Evolutionary conservation across 2,797 vertebrate species (phyloP).

Genomic region (Crocodylus rhombifer): DNA sequence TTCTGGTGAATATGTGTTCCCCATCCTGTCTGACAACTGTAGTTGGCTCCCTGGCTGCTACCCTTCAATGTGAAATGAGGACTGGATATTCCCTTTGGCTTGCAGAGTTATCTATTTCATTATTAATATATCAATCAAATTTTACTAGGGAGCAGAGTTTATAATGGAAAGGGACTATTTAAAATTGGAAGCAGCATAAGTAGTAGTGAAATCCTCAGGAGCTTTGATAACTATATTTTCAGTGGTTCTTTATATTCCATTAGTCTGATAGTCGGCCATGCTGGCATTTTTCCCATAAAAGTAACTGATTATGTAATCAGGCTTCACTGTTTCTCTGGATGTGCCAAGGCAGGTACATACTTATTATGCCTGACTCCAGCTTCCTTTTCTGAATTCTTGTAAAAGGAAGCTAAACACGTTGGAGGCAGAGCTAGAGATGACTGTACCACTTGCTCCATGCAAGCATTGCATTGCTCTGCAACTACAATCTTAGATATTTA

Average conservation of each 20-base stretch:
- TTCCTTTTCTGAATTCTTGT: background rate
- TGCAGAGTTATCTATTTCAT: background rate
- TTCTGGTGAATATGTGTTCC: background rate
- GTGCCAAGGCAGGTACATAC: rapidly evolving
- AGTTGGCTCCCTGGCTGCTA: background rate
- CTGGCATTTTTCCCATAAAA: background rate
- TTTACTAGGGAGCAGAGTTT: conserved; percentile 25
- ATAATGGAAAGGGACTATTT: background rate
- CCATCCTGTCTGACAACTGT: rapidly evolving
- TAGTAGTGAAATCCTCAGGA: background rate
- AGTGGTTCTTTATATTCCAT: background rate
- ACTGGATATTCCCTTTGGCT: background rate
- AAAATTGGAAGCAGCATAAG: background rate
- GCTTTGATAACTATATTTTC: background rate
- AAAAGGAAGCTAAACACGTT: background rate
- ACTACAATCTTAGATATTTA: background rate
- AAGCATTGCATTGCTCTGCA: background rate
- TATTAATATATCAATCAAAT: background rate
- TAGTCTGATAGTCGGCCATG: background rate
- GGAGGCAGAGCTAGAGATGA: conserved; percentile 17
- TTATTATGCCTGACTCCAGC: background rate
- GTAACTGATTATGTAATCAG: background rate
- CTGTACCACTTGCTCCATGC: rapidly evolving
- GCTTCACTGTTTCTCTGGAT: background rate
- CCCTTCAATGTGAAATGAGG: background rate